Percentiles rank a stretch among this genome's conserved stretches.
Evolutionary conservation across 2,113 vertebrate species (phyloP).

Genomic region (Hydrochoerus hydrochaeris): DNA sequence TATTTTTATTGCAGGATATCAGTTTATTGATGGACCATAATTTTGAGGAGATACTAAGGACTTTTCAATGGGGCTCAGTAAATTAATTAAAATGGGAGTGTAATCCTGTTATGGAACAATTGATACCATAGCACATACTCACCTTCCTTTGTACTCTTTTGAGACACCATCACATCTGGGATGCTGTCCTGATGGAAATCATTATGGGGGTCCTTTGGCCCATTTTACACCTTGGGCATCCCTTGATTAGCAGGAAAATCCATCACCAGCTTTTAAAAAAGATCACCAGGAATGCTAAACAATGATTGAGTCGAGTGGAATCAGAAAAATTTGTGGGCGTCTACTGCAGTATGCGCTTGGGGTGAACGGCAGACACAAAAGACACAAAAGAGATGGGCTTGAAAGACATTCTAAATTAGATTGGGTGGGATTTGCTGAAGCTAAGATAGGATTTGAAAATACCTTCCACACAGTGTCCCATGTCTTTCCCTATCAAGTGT

Average conservation of each 20-base stretch:
- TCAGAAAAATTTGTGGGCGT: neutral
- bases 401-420: neutral
- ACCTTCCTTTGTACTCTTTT: neutral
- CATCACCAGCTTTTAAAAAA: neutral
- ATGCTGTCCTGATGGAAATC: neutral
- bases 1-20: neutral
- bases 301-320: neutral
- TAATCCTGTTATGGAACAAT: neutral
- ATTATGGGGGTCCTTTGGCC: neutral
- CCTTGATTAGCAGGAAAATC: neutral
- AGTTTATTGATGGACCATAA: accelerated
- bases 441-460: neutral
- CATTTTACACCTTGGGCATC: neutral
- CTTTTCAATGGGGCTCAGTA: neutral
- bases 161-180: neutral
- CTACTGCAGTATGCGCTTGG: no score
- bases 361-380: neutral
- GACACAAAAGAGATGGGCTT: neutral
- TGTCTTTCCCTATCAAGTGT: neutral
- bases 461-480: accelerated
- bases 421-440: no score
- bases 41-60: neutral
- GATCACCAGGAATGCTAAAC: neutral
- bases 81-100: neutral
- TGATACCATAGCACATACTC: neutral